Base-by-base conservation (phyloP, 2,113 vertebrate species). In the Hyperoodon ampullatus region DNA sequence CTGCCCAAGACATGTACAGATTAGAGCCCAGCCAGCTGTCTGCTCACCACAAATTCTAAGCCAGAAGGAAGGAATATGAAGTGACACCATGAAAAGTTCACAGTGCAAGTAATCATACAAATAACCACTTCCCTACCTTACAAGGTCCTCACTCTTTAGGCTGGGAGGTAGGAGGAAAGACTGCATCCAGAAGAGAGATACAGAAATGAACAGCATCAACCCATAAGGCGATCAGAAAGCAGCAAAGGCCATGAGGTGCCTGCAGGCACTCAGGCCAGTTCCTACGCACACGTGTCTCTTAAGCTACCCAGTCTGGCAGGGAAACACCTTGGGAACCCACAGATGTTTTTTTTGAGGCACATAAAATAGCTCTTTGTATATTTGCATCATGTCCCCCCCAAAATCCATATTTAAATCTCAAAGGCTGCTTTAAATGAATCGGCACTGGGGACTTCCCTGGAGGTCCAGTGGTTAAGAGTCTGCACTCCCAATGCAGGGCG, bases 31-130 rank as follows among this genome's bases (percentile, higher is more conserved):
- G 35, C 35, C 90, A 65, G 8, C 28, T 77, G 53, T 86, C 78
- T 83, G 80, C 63, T 92, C 77, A 74, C 55, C 77, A 24, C 61
- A 87, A 68, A 65, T 74, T 87, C 60, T 33, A 78, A 77, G 53
- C 42, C 44, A 77, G 65, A 70, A 53, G 33, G 50, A 66, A 47
- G 71, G 53, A 61, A 55, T n/a, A 70, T 15, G 72, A 72, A 86
- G 28, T 72, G 33, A 19, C 30, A 8, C 30, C 53, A 35, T 44
- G 13, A 66, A 35, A 58, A 61, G 28, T 26, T 65, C 47, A n/a
- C 24, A 21, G 42, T 26, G 44, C 44, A 55, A 44, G 63, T 23
- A 28, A 35, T 47, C 55, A 30, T 44, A 39, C 82, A 63, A 35
- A 24, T 10, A 33, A 72, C 30, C 66, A 35, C 42, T 63, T 63